Conservation (phyloP, 2,888 invertebrate species). For the Hoplodrina blanda region DNA sequence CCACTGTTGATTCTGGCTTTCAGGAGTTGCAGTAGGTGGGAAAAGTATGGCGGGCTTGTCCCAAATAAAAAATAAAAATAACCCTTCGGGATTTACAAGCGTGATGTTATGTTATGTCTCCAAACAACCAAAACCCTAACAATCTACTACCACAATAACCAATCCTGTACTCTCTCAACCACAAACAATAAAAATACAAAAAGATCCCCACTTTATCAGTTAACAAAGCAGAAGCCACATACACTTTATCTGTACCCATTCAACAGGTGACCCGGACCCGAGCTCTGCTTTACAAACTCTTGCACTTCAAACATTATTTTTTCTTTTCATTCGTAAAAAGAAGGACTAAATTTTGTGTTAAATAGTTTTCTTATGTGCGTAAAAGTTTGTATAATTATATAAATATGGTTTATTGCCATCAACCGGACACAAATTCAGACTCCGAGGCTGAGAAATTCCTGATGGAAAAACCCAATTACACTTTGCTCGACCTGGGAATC, state of each 20-base stretch:
- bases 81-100: no score
- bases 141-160: background rate
- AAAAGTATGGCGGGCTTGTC: no score
- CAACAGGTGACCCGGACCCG: constrained; percentile 39
- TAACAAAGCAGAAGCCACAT: constrained; percentile 13
- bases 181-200: constrained; percentile 4
- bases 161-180: background rate
- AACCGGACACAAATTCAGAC: no score
- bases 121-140: background rate
- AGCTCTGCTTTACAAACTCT: constrained; percentile 9
- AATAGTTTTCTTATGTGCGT: background rate
- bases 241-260: constrained; percentile 34
- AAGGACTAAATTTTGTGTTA: background rate
- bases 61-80: no score
- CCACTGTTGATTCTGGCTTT: no score
- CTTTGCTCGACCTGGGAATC: no score
- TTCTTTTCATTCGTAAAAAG: constrained; percentile 3
- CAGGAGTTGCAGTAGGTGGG: no score
- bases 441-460: no score
- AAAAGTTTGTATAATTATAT: background rate
- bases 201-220: constrained; percentile 3
- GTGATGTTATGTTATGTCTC: no score
- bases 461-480: no score
- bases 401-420: no score
- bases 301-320: background rate